Conservation (phyloP, 2,888 invertebrate species). For the Sicus ferrugineus region DNA sequence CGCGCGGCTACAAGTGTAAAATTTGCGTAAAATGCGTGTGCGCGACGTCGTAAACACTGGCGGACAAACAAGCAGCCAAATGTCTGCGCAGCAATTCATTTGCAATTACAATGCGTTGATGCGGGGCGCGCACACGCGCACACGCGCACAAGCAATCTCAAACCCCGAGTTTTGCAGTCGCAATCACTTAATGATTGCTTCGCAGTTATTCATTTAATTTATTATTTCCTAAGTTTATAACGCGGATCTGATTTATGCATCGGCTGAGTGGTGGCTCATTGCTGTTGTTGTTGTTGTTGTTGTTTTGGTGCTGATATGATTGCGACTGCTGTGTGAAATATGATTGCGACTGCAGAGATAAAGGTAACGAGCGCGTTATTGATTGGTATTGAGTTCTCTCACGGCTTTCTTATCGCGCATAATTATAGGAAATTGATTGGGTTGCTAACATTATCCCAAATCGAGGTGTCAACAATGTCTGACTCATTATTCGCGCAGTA, state of each 20-base stretch:
- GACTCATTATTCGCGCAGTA: too few species aligned
- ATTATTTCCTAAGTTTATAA: not conserved
- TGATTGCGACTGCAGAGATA: not conserved
- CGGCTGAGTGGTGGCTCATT: not conserved
- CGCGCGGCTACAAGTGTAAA: conserved; percentile 25
- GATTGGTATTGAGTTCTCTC: conserved; percentile 16
- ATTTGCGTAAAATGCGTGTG: conserved; percentile 29
- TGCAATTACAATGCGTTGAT: conserved; percentile 25
- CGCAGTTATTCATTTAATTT: conserved; percentile 18
- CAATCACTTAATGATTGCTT: conserved; percentile 21
- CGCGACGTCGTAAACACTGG: conserved; percentile 14
- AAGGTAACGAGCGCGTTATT: conserved; percentile 20
- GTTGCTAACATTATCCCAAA: not conserved
- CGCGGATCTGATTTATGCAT: not conserved
- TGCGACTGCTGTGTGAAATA: not conserved
- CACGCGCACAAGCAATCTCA: conserved; percentile 13
- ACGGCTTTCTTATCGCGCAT: not conserved
- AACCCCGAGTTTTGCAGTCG: conserved; percentile 2
- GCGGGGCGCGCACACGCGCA: conserved; percentile 18
- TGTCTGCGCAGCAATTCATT: conserved; percentile 22
- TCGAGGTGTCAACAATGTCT: not conserved
- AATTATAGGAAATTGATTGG: conserved; percentile 17
- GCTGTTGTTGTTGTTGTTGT: not conserved
- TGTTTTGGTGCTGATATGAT: not conserved
- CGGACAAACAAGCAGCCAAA: not conserved